Evolutionary conservation across 2,113 vertebrate species (phyloP).

Genomic region (Mixornis gularis): DNA sequence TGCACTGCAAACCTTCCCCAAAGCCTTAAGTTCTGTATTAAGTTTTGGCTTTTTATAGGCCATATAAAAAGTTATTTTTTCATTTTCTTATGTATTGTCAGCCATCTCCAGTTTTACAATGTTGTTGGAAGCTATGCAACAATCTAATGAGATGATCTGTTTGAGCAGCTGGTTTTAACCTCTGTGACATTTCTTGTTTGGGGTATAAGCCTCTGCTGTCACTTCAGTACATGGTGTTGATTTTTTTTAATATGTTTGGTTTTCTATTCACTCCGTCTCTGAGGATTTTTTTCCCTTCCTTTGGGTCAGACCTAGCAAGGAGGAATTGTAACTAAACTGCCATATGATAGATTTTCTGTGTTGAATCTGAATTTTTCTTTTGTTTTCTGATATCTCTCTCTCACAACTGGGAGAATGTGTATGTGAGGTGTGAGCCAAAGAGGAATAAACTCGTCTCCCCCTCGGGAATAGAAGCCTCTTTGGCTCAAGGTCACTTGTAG

Average conservation of each 20-base stretch:
- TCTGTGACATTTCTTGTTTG: slow-evolving; percentile 38
- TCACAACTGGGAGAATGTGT: neutral
- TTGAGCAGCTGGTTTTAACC: slow-evolving; percentile 64
- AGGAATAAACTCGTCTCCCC: neutral
- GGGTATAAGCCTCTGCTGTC: neutral
- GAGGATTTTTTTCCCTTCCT: neutral
- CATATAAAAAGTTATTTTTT: neutral
- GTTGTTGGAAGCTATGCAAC: slow-evolving; percentile 24
- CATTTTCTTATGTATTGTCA: neutral
- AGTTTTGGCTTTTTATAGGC: neutral
- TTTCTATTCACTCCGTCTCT: neutral
- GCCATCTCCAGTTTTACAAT: neutral
- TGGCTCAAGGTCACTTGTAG: neutral
- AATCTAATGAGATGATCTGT: slow-evolving; percentile 58
- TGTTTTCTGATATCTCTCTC: neutral
- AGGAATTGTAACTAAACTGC: neutral
- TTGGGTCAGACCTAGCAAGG: neutral
- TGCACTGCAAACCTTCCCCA: neutral
- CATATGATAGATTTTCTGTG: neutral
- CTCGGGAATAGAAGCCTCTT: neutral
- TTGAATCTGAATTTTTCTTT: neutral
- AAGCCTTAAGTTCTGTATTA: neutral
- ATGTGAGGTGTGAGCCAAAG: neutral
- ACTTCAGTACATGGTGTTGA: neutral
- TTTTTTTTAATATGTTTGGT: neutral